Base-by-base conservation (phyloP, 2,888 invertebrate genomes). In the Tyria jacobaeae region DNA sequence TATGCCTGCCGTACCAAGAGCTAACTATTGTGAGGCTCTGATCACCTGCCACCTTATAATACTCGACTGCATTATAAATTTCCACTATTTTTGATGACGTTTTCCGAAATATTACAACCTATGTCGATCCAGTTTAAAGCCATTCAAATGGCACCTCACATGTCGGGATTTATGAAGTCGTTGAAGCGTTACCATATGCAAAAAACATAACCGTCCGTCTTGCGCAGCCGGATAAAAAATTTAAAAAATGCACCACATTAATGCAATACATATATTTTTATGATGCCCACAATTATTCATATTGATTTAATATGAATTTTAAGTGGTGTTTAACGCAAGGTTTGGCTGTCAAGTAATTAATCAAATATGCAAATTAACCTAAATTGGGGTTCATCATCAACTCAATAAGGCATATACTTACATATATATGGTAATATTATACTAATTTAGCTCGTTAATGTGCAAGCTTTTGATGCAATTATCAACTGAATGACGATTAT, bases 241-340 rank as follows among this genome's bases (percentile, higher is more conserved):
- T 1, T 10, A 21, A 17, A 44, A 41, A 1, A 1, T 21, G 5
- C 3, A 44, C 17, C 14, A 27, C 39, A 54, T 27, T 41, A n/a
- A 54, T 54, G 27, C 41, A 14, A 39, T 39, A 52, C 15, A 35
- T 34, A 14, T 12, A 35, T 24, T 53, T 53, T n/a, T 25, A 48
- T 25, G 12, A 49, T 25, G 25, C 15, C n/a, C 12, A 17, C 35
- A 41, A 60, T 66, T 53, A 58, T 66, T 50, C 41, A 52, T 53
- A 48, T 48, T 53, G 34, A 21, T 44, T 15, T 41, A 21, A 37
- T 53, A 52, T 31, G 54, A 51, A 37, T 31, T 51, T 44, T n/a
- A 34, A 57, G 55, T 47, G 35, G 56, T 66, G 64, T 68, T 63
- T 63, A 35, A 59, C 47, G 17, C 39, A 48, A 57, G 50, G n/a